Conservation (phyloP, 1,140 invertebrate genomes). For the Solenopsis fugax region DNA sequence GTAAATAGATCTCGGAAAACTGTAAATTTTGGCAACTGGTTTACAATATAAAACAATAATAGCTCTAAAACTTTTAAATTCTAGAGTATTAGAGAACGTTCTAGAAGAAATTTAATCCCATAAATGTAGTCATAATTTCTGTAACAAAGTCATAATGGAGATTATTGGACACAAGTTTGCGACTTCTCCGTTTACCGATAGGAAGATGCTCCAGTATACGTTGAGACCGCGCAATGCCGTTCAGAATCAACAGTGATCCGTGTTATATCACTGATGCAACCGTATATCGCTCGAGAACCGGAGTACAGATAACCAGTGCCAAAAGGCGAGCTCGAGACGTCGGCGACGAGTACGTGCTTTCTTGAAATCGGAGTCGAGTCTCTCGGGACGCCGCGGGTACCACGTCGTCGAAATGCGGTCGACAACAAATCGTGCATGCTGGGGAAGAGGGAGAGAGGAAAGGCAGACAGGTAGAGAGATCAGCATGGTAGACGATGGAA, state of each 20-base stretch:
- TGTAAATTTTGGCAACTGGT: background rate
- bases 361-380: background rate
- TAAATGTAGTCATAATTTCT: background rate
- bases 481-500: conserved; percentile 66
- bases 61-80: background rate
- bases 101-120: background rate
- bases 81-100: background rate
- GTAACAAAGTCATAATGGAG: background rate
- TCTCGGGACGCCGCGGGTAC: background rate
- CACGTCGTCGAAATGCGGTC: background rate
- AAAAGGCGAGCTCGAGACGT: background rate
- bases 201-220: background rate
- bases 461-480: too few species aligned
- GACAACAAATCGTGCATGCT: background rate
- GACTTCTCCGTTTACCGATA: background rate
- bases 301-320: background rate
- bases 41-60: background rate
- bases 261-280: background rate
- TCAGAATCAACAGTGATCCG: background rate
- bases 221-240: background rate
- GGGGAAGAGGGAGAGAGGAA: background rate
- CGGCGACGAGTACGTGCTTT: background rate
- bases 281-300: background rate
- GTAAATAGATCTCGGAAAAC: background rate
- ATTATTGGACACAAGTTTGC: background rate